Evolutionary conservation across 2,797 vertebrate genomes (phyloP).

Genomic region (Peromyscus nudipes): DNA sequence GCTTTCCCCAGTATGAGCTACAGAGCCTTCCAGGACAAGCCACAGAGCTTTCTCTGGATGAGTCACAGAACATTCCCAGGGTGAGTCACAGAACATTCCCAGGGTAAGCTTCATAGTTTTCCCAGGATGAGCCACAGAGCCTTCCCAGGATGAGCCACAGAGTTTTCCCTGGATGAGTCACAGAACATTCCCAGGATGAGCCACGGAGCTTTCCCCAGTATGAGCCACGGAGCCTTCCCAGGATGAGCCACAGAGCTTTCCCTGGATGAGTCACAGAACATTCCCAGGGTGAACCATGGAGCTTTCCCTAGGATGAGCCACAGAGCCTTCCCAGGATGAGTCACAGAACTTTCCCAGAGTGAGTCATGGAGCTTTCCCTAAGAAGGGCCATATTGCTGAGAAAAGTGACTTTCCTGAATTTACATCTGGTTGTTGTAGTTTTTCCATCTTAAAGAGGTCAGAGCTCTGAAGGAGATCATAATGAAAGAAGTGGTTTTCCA

Average conservation of each 20-base stretch:
- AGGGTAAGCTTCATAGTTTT: too few relatives aligned
- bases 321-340: neutral
- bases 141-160: too few relatives aligned
- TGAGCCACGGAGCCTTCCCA: neutral
- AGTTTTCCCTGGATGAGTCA: neutral
- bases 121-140: too few relatives aligned
- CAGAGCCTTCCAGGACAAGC: too few relatives aligned
- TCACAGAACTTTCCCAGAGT: neutral
- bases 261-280: too few relatives aligned
- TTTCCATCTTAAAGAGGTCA: neutral
- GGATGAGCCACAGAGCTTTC: neutral
- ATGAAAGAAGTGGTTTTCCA: slow-evolving; percentile 6
- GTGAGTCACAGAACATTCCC: too few relatives aligned
- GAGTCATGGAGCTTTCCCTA: neutral
- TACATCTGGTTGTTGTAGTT: neutral
- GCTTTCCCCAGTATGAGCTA: too few relatives aligned
- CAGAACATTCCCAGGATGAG: too few relatives aligned
- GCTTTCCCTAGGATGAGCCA: neutral
- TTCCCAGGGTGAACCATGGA: neutral
- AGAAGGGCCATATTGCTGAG: neutral
- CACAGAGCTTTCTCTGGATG: too few relatives aligned
- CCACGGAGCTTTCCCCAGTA: too few relatives aligned
- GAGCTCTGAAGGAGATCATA: neutral
- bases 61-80: too few relatives aligned
- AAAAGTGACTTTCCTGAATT: neutral